These are phyloP conservation scores for Phallusia fumigata DNA, from an alignment of 23 tunicate genomes.

Conservation along the genomic window DNA sequence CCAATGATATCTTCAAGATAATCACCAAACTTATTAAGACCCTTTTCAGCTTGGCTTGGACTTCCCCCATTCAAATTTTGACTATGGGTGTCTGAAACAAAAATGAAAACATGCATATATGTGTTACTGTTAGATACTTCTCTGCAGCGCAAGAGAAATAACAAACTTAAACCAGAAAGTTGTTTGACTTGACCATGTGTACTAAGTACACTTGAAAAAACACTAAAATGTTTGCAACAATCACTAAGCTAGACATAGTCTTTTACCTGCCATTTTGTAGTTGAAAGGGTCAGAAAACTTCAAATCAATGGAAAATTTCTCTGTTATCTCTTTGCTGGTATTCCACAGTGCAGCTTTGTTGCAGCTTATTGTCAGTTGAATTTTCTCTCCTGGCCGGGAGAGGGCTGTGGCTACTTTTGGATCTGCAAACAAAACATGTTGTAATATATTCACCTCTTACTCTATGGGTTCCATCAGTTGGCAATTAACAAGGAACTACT, in stretches of 20 bases:
- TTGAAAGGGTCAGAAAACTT: constrained; percentile 37
- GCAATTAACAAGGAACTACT: no score
- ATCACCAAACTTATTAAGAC: constrained; percentile 22
- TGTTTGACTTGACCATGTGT: neutral
- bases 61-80: constrained; percentile 11
- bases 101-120: no score
- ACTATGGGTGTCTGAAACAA: neutral
- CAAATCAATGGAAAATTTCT: constrained; percentile 16
- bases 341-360: constrained; percentile 28
- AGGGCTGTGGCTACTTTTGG: constrained; percentile 16
- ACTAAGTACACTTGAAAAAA: neutral
- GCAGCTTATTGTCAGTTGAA: constrained; percentile 41
- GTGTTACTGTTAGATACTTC: neutral
- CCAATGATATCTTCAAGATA: constrained; percentile 36
- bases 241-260: neutral
- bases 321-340: neutral
- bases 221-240: neutral
- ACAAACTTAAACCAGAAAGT: no score
- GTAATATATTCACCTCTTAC: no score
- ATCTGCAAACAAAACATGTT: constrained; percentile 16
- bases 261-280: constrained; percentile 20
- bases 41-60: neutral
- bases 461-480: no score
- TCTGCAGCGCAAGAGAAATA: no score
- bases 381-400: neutral